Base-by-base conservation (phyloP, 2,113 vertebrate genomes). In the Brienomyrus brachyistius region DNA sequence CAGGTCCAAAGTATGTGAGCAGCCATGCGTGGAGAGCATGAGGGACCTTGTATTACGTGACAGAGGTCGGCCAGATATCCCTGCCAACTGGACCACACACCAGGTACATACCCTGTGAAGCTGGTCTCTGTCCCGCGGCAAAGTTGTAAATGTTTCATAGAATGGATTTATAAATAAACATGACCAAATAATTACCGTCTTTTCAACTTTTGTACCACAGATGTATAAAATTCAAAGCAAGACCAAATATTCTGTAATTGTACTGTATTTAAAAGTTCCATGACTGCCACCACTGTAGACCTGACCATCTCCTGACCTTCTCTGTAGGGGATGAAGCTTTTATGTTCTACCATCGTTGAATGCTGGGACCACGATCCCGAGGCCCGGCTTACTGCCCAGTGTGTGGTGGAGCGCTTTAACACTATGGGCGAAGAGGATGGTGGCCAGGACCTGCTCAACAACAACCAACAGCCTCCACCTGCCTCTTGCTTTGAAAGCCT, bases 321-420 rank as follows among this genome's bases (percentile, higher is more conserved):
- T 45, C 74, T 90, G 2, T 94, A 98, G 97, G 97, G 97, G 5
- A 97, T 98, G 97, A 94, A 94, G 1, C 90, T 97, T 23, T 95
- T 98, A 92, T 97, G 97, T 0, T 96, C 97, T 91, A 98, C 97
- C 88, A 95, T 98, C 92, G 95, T 94, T 0, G 97, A 98, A 94
- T 98, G 97, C 92, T 98, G 97, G 97, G 97, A 98, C 91, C 97
- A 98, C 0, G 97, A 98, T 94, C 97, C 97, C 0, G 97, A 98
- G 92, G 97, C 97, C n/a, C 94, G 97, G 1, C 96, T 98, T 89
- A 98, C 97, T 0, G 97, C 97, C 5, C 97, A 97, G 94, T 98
- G 97, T 0, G 97, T 98, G 92, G 97, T 97, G 0, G 97, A 98
- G 92, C 96, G 97, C 89, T 95, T 98, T 92, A 95, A 93, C 27